Percentiles rank a stretch among this genome's conserved stretches.
Conservation (phyloP, 2,797 vertebrate genomes). For the Dromococcyx pavoninus region DNA sequence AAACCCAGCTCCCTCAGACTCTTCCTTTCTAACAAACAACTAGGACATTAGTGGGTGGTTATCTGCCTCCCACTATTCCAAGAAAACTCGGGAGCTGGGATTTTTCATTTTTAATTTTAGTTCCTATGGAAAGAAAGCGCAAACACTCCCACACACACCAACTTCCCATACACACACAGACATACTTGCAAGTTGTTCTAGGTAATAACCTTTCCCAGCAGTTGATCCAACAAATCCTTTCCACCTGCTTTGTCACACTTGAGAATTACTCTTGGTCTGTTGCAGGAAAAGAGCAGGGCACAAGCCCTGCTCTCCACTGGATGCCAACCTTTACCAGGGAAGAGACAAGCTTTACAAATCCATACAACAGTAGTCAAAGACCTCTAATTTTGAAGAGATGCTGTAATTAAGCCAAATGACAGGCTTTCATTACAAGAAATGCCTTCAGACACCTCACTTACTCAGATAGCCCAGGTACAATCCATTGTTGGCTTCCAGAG, state of each 20-base stretch:
- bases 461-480: neutral
- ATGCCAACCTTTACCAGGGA: neutral
- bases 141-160: too few species aligned
- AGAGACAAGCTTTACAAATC: neutral
- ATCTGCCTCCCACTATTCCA: neutral
- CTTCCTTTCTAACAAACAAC: neutral
- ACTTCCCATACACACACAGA: neutral
- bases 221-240: neutral
- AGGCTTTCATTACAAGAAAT: neutral
- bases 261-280: neutral
- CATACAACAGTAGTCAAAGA: neutral
- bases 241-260: neutral
- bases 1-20: neutral
- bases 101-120: slow-evolving; percentile 8
- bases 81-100: neutral
- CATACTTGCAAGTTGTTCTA: neutral
- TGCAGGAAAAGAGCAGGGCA: neutral
- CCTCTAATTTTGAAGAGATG: neutral
- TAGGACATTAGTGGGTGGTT: neutral
- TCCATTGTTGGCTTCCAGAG: neutral
- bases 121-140: neutral
- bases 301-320: neutral
- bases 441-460: neutral
- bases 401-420: neutral
- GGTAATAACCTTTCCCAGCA: neutral